These are phyloP conservation scores for Eilema caniola DNA, from an alignment of 2,888 invertebrate genomes.

Conservation along the genomic window DNA sequence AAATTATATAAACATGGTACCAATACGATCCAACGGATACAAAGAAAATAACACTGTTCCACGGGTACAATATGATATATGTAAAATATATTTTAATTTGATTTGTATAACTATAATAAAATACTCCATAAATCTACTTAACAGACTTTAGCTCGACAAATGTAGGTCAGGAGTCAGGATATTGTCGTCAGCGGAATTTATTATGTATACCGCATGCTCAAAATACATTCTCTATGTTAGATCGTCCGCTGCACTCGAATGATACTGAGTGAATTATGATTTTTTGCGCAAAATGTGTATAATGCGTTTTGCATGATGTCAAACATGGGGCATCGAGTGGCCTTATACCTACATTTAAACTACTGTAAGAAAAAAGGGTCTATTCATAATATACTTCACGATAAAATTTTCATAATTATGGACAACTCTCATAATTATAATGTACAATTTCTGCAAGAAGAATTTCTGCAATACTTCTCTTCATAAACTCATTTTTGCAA, in stretches of 20 bases:
- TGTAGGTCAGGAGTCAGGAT: conserved; percentile 41
- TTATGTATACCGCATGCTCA: conserved; percentile 30
- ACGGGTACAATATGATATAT: too few species aligned
- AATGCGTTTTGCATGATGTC: too few species aligned
- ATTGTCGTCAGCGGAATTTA: conserved; percentile 35
- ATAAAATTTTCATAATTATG: background rate
- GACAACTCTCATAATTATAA: too few species aligned
- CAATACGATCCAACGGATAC: background rate
- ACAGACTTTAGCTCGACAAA: conserved; percentile 27
- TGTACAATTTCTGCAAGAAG: too few species aligned
- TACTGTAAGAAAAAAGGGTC: too few species aligned
- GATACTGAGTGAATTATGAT: too few species aligned
- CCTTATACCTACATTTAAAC: background rate
- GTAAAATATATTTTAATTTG: too few species aligned
- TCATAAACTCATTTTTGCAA: background rate
- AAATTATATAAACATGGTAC: background rate
- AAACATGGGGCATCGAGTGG: too few species aligned
- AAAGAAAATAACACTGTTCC: background rate
- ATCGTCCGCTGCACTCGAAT: too few species aligned
- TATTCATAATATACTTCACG: background rate
- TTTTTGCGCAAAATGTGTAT: too few species aligned
- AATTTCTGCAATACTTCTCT: too few species aligned
- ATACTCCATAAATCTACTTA: background rate
- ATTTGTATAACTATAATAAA: background rate
- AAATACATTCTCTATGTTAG: conserved; percentile 29